These are phyloP conservation scores for Hybognathus amarus DNA, from an alignment of 2,797 vertebrate genomes.

Conservation along the genomic window DNA sequence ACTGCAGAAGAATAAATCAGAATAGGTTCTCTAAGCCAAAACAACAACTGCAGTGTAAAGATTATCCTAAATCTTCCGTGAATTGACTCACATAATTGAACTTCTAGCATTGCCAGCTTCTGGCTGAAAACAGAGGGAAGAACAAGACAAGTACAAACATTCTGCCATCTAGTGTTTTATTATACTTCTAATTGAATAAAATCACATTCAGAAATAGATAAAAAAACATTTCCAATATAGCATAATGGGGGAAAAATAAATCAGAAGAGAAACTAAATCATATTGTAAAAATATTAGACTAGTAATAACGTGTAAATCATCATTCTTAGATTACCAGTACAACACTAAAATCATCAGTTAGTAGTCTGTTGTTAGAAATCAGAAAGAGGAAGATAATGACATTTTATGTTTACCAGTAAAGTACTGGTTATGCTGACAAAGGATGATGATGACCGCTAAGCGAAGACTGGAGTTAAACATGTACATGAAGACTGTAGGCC, in stretches of 20 bases:
- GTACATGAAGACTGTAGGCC: slow-evolving; percentile 40
- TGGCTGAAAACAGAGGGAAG: slow-evolving; percentile 80
- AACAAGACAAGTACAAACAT: slow-evolving; percentile 17
- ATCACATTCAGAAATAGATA: background rate
- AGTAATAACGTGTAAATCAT: slow-evolving; percentile 22
- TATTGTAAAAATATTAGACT: background rate
- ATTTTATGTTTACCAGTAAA: slow-evolving; percentile 29
- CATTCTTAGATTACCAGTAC: slow-evolving; percentile 11
- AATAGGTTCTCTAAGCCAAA: background rate
- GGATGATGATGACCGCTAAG: slow-evolving; percentile 38
- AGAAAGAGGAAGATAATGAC: background rate
- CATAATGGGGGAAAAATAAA: background rate
- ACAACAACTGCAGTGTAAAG: background rate
- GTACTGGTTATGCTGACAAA: slow-evolving; percentile 43
- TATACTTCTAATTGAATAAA: background rate
- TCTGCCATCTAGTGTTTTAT: background rate
- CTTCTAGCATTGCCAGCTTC: slow-evolving; percentile 92
- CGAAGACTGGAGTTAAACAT: slow-evolving; percentile 30
- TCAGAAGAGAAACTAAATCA: background rate
- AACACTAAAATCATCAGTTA: slow-evolving; percentile 47
- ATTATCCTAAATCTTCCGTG: background rate
- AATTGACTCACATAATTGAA: slow-evolving; percentile 95
- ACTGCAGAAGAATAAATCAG: slow-evolving; percentile 72
- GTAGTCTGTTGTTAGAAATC: slow-evolving; percentile 45
- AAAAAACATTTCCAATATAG: background rate